A percentile compares a stretch with the other conserved stretches of the same genome.
Conservation (phyloP, 2,888 invertebrate genomes). For the Ophonus ardosiacus region DNA sequence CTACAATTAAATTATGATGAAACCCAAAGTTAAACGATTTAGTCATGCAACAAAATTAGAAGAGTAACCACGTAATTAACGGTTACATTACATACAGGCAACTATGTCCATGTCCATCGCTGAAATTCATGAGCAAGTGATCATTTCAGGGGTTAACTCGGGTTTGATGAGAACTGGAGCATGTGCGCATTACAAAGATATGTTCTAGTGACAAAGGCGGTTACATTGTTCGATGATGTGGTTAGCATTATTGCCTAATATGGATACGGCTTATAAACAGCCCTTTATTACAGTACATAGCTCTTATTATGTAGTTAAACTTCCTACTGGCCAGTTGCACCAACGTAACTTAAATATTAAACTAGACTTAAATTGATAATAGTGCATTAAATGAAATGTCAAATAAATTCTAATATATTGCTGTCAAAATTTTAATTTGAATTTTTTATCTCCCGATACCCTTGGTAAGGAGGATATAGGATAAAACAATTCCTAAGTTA, state of each 20-base stretch:
- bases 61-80: conserved; percentile 17
- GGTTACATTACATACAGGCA: conserved; percentile 26
- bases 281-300: conserved; percentile 12
- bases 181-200: conserved; percentile 30
- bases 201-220: conserved; percentile 22
- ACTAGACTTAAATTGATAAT: no score
- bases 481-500: no score
- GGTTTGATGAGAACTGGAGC: conserved; percentile 14
- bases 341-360: no score
- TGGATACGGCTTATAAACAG: conserved; percentile 6
- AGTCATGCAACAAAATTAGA: conserved; percentile 15
- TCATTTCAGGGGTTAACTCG: not conserved
- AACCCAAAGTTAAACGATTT: conserved; percentile 25
- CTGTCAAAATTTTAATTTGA: no score
- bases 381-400: no score
- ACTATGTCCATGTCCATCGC: not conserved
- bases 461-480: no score
- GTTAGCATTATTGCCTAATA: not conserved
- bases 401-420: no score
- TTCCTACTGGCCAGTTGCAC: no score
- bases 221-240: conserved; percentile 8
- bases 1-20: conserved; percentile 17
- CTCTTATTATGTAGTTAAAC: conserved; percentile 7
- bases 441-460: no score
- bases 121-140: not conserved